Base-by-base conservation (phyloP, 2,888 invertebrate genomes). In the Spisula subtruncata region DNA sequence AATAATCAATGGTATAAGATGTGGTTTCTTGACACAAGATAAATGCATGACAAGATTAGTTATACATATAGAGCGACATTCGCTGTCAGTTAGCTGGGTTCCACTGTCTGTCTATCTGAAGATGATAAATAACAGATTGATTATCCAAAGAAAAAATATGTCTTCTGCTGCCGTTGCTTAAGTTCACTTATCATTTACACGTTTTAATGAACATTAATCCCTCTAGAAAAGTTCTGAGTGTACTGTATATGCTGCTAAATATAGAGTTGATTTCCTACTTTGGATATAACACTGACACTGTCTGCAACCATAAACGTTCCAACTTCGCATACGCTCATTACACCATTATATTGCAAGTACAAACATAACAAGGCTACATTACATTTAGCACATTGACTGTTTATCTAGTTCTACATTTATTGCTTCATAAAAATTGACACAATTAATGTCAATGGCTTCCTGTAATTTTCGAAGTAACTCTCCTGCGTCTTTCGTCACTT, bases 61-160 rank as follows among this genome's bases (percentile, higher is more conserved):
- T 25, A n/a, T 25, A 66, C 60, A 66, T 8, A 66, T 66, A 66
- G 10, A 66, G 60, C n/a, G 60, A 25, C 60, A 66, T 66, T 25
- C 25, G 10, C 60, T 66, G 60, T 66, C 60, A 66, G 25, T 10
- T 25, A 41, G 41, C 60, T 25, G 60, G 25, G n/a, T 25, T 25
- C 1, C n/a, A 25, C 25, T n/a, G n/a, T 66, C 25, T 66, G 10
- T 25, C 25, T n/a, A n/a, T n/a, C n/a, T n/a, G n/a, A n/a, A n/a
- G n/a, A n/a, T n/a, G n/a, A n/a, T n/a, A n/a, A n/a, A 66, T 66
- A 25, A 66, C 25, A 66, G 60, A 66, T 66, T 66, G 60, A 66
- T 66, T 25, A 66, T 66, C 60, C 60, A 25, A 6, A 66, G 25
- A 66, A 10, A 41, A 41, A n/a, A n/a, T n/a, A n/a, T n/a, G n/a